Evolutionary conservation across 2,113 vertebrate genomes (phyloP).

Genomic region (Oryzias woworae): DNA sequence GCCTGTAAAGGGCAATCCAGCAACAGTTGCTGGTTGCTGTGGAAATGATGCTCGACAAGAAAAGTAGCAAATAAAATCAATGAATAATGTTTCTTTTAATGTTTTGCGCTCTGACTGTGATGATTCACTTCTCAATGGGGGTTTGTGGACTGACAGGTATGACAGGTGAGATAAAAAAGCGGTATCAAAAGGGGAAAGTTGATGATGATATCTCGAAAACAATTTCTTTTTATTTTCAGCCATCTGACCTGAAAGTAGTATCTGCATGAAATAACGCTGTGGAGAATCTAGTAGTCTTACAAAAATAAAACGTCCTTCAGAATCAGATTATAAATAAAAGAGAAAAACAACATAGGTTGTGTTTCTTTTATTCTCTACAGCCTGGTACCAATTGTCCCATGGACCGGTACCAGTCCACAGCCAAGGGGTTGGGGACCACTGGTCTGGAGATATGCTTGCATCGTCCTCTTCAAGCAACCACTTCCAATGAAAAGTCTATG

Average conservation of each 20-base stretch:
- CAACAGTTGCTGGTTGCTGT: not conserved
- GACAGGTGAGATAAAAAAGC: constrained; percentile 77
- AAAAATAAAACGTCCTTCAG: too few species aligned
- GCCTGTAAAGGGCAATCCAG: constrained; percentile 4
- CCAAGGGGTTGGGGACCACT: too few species aligned
- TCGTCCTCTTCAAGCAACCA: too few species aligned
- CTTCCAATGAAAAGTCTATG: too few species aligned
- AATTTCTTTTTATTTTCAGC: constrained; percentile 84
- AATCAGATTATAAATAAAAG: too few species aligned
- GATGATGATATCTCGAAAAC: constrained; percentile 83
- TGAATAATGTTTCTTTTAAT: constrained; percentile 36
- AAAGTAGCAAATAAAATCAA: constrained; percentile 43
- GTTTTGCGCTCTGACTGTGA: constrained; percentile 35
- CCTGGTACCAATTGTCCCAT: too few species aligned
- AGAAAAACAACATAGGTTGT: too few species aligned
- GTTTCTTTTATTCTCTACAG: too few species aligned
- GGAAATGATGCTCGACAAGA: constrained; percentile 2
- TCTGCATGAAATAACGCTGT: constrained; percentile 75
- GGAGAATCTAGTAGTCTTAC: too few species aligned
- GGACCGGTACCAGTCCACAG: too few species aligned
- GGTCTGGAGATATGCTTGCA: too few species aligned
- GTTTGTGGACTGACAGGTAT: constrained; percentile 43
- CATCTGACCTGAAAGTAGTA: constrained; percentile 77
- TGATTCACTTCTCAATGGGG: too few species aligned
- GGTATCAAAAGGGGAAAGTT: constrained; percentile 83